phyloP scores from a whole-genome alignment of 2,797 vertebrate genomes.

The Jordanella pulchra region DNA sequence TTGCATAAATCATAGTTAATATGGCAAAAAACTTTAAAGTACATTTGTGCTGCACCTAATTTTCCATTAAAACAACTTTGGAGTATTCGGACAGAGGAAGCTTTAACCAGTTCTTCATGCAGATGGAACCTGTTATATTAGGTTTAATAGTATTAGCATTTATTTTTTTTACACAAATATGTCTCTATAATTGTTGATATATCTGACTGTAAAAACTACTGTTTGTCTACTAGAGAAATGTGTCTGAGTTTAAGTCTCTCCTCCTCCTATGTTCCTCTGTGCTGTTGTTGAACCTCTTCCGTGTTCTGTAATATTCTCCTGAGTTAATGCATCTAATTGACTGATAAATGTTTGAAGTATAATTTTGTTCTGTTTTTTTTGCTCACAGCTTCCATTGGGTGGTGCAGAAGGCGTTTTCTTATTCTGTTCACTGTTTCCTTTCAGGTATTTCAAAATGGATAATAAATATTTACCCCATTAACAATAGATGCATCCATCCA shows the following conservation, averaged over 20 bases:
- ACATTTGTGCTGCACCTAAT: background rate
- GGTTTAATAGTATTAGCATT: background rate
- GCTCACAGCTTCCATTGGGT: too few relatives aligned
- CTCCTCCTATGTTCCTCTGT: background rate
- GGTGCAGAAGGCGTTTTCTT: too few relatives aligned
- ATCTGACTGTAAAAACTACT: background rate
- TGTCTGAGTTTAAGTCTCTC: background rate
- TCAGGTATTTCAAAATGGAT: too few relatives aligned
- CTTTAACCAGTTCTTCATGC: background rate
- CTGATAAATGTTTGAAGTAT: too few relatives aligned
- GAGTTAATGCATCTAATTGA: too few relatives aligned
- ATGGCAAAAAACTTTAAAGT: too few relatives aligned
- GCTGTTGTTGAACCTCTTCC: background rate
- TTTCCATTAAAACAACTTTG: background rate
- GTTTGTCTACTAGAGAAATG: background rate
- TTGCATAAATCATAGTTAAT: too few relatives aligned
- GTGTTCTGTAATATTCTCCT: too few relatives aligned
- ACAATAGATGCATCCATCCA: too few relatives aligned
- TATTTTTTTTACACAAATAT: background rate
- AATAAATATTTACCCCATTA: too few relatives aligned
- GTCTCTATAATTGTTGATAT: background rate
- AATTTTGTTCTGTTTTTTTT: too few relatives aligned
- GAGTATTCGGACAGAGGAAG: background rate
- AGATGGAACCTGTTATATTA: background rate
- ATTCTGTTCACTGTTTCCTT: too few relatives aligned